Evolutionary conservation across 2,888 invertebrate species (phyloP), one percentile per base, ranked within the genome.

Genomic region (Azorinus chamasolen): DNA sequence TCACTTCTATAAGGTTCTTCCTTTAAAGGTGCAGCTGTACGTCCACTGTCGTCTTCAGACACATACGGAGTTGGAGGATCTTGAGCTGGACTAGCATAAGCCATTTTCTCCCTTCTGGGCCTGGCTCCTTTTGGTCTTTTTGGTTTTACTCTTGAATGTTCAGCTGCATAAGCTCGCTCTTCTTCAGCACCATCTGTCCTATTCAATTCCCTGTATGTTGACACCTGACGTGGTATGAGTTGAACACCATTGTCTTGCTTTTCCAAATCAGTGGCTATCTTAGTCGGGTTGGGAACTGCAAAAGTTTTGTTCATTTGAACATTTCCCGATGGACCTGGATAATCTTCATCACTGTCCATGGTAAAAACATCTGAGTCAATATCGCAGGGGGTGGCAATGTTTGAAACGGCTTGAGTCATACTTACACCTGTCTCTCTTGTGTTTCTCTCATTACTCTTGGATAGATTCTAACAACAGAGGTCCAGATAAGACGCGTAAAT

Each of bases 71-170:
- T 71, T 20, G n/a, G 20, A n/a, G 70, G 62, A 14, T 50, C 50
- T 20, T 68, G 57, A 45, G 8, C 16, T 10, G 45, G 46, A n/a
- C 39, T 61, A 24, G 22, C 43, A 48, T 50, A 45, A 14, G 32
- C 45, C 5, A 46, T 39, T 32, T 50, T 48, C 8, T 65, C 54
- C 24, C 77, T 41, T 45, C 83, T 72, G 1, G 63, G 71, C 43
- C 76, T 69, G 6, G 86, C 86, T 43, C 76, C 86, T 39, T 79
- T 75, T 1, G 86, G 86, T 50, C 84, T 65, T 12, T 76, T 83
- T 3, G 61, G 14, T 43, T 72, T 59, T 8, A 50, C 39, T 22
- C 62, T 79, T 6, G 46, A 37, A 20, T 79, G 62, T 51, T 20
- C 63, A 18, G 22, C n/a, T 39, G 51, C 54, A 27, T 12, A 16